Evolutionary conservation across 1,140 invertebrate species (phyloP), one percentile per base, ranked within the genome.

Genomic region (Diploscapter pachys): DNA sequence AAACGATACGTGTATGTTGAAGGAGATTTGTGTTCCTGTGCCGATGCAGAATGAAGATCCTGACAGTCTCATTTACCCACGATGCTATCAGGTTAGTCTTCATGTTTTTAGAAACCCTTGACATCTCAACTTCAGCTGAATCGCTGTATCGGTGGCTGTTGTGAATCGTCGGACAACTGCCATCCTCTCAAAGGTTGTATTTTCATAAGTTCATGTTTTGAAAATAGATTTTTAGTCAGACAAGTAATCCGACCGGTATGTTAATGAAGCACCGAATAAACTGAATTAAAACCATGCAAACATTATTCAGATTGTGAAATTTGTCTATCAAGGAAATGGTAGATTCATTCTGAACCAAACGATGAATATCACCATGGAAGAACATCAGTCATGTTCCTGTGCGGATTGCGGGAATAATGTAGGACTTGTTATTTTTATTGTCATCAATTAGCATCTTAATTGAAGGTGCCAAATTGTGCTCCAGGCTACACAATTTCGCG

Each of bases 1-100:
- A 71, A 76, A 71, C 55, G 75, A 76, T 52, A 76, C 75, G 3
- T 76, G 75, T 49, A 64, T 72, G n/a, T 71, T 76, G 3, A 69
- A 76, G 51, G 59, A 54, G 5, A 71, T 76, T 50, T 76, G 75
- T 72, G 63, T 76, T 2, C 75, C 75, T 3, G 63, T 76, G 5
- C 68, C 69, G 4, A 55, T 64, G 3, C 48, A 62, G 5, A 75
- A 63, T 4, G 63, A 71, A 49, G 75, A 76, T 53, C 69, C 69
- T 3, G 56, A 71, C 13, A 52, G 71, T 53, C 11, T 76, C 6
- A 67, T 72, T 3, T 76, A 73, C 49, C 75, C 75, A 4, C 71
- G 67, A 13, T 76, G 75, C 62, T 76, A 76, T 54, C 69, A 76
- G 53, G 73, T 75, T n/a, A 13, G 11, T 51, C 54, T 11, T 31